Base-by-base conservation (phyloP, 2,113 vertebrate species). In the Rhodinocichla rosea region DNA sequence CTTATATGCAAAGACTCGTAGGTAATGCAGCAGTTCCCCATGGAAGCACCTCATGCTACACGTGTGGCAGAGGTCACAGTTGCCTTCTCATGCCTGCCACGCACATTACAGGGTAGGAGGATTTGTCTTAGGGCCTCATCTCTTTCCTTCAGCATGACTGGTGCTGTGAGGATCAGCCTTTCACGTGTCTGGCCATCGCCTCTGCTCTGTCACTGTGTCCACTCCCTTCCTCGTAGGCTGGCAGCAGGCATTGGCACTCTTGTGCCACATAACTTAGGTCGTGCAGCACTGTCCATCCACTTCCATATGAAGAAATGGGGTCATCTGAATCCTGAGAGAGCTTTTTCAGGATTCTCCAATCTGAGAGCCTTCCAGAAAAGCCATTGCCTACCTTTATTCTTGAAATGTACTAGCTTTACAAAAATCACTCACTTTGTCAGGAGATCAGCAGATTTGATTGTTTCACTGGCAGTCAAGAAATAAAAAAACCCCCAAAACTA, bases 41-140 rank as follows among this genome's bases (percentile, higher is more conserved):
- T 1, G 0, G 27, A 70, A 56, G 15, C 10, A 33, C 32, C 1
- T 4, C 1, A 0, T 2, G 0, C 40, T 62, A 4, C 8, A 11
- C 10, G 2, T 1, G 4, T 62, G 49, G 24, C 28, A 49, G 22
- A 70, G 32, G 27, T 57, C 32, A 21, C 18, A 26, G 1, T 17
- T 89, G 71, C 39, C 28, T 81, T 75, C 24, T 14, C n/a, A 6
- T 60, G 21, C 37, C n/a, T 89, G 27, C 14, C 42, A 57, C 30
- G 15, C 14, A n/a, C 19, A 14, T 57, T 70, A 23, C 13, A 50
- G 80, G 26, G 27, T 19, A 62, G n/a, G 10, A 79, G 16, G 21
- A 35, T 1, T 2, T 52, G 52, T 62, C 40, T 78, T 44, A 56
- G 42, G 27, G 44, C 42, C 53, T 83, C 57, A 10, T 76, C 27